Evolutionary conservation across 2,888 invertebrate genomes (phyloP), one percentile per base, ranked within the genome.

Genomic region (Macaria liturata): DNA sequence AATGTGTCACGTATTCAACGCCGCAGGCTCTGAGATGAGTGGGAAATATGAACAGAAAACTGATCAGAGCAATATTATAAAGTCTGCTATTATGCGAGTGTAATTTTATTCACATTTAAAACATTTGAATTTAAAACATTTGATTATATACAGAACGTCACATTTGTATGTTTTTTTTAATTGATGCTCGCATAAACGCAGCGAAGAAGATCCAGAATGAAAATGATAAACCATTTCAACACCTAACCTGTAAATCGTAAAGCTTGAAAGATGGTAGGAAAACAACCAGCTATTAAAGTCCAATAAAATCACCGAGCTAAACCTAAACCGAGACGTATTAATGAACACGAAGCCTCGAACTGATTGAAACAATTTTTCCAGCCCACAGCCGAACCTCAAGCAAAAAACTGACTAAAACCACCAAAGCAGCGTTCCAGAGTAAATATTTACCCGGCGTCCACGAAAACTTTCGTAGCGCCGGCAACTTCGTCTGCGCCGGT

Each of bases 371-470:
- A 81, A 79, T 79, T 81, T 76, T 80, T 71, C 72, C 69, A 68
- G 72, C 76, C 82, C 83, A 77, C 83, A 84, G 72, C 69, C 68
- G 61, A 80, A 78, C 83, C 83, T 78, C 81, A 81, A 78, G 71
- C 75, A 80, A 82, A 84, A 84, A 85, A 75, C 67, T 49, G 64
- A 70, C 73, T 64, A 68, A 76, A 81, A 83, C 83, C 81, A 55
- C 81, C 70, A 70, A 75, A 78, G 78, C 78, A 78, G 78, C 78
- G 80, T 75, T 83, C 75, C 77, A 76, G 81, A 81, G 83, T 81
- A 88, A 89, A 89, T 88, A 88, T 89, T 88, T 88, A 81, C 84
- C 75, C 72, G 73, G 74, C 76, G 81, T 75, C 76, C 80, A 78
- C 83, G 83, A 81, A 86, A 87, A 88, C 77, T 85, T 86, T 81